phyloP scores from a whole-genome alignment of 2,888 invertebrate species.

The Invenusta paracnida region DNA sequence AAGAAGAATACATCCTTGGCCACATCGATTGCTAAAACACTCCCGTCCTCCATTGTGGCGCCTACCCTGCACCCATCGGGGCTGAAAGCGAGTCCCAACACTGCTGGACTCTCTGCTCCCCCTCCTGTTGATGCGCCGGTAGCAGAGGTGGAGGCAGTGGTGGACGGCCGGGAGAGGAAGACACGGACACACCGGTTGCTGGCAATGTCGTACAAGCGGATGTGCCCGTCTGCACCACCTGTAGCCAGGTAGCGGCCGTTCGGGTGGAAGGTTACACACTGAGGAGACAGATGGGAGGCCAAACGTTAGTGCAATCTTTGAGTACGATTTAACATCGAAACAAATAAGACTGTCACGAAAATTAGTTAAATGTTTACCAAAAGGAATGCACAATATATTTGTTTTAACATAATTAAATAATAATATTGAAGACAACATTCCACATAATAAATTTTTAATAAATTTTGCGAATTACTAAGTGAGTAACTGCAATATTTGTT shows the following conservation, averaged over 20 bases:
- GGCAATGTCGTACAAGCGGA: constrained; percentile 72
- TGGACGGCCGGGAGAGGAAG: background rate
- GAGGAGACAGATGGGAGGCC: constrained; percentile 78
- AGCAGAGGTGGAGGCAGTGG: background rate
- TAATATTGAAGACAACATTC: too few species aligned
- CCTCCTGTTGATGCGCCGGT: background rate
- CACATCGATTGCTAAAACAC: background rate
- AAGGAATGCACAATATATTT: too few species aligned
- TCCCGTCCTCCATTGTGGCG: background rate
- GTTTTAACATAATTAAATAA: too few species aligned
- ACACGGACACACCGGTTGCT: constrained; percentile 60
- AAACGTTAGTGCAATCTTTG: constrained; percentile 84
- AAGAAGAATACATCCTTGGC: background rate
- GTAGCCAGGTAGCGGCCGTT: constrained; percentile 24
- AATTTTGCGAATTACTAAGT: too few species aligned
- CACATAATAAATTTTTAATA: too few species aligned
- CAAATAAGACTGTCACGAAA: constrained; percentile 79
- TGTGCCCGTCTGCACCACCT: constrained; percentile 68
- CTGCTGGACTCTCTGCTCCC: constrained; percentile 62
- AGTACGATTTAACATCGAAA: constrained; percentile 80
- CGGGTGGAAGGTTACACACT: constrained; percentile 69
- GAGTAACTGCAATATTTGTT: too few species aligned
- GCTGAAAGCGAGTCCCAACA: constrained; percentile 76
- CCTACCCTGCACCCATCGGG: constrained; percentile 67
- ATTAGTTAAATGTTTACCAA: too few species aligned